Evolutionary conservation across 1,140 invertebrate species (phyloP).

Genomic region (Cotesia typhae): DNA sequence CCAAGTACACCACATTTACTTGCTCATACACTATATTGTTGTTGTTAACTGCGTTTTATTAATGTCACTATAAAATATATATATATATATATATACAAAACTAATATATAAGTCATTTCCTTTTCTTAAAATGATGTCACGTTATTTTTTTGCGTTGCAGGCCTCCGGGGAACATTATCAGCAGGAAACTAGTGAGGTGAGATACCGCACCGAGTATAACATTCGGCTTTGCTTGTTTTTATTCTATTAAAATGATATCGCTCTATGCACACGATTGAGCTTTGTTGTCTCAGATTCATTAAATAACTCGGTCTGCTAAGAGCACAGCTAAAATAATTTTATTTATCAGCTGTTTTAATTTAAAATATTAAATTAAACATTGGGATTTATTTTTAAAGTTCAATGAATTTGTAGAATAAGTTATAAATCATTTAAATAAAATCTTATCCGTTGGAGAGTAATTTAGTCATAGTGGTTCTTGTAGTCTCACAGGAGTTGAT

Average conservation of each 20-base stretch:
- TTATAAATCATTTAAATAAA: background rate
- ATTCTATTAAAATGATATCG: slow-evolving; percentile 35
- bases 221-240: no score
- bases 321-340: background rate
- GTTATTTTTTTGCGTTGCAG: slow-evolving; percentile 48
- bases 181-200: slow-evolving; percentile 59
- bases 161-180: slow-evolving; percentile 51
- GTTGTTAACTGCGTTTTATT: background rate
- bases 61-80: background rate
- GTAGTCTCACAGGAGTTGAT: background rate
- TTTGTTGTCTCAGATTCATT: slow-evolving; percentile 20
- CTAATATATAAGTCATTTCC: slow-evolving; percentile 3
- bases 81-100: background rate
- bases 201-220: slow-evolving; percentile 46
- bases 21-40: no score
- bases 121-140: slow-evolving; percentile 40
- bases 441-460: background rate
- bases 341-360: background rate
- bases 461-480: background rate
- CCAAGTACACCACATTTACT: slow-evolving; percentile 2
- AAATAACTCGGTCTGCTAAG: background rate
- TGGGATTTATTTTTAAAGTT: no score
- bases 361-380: no score
- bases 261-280: slow-evolving; percentile 25
- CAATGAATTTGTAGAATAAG: no score